phyloP scores from a whole-genome alignment of 2,797 vertebrate species.

The Chelonia mydas region DNA sequence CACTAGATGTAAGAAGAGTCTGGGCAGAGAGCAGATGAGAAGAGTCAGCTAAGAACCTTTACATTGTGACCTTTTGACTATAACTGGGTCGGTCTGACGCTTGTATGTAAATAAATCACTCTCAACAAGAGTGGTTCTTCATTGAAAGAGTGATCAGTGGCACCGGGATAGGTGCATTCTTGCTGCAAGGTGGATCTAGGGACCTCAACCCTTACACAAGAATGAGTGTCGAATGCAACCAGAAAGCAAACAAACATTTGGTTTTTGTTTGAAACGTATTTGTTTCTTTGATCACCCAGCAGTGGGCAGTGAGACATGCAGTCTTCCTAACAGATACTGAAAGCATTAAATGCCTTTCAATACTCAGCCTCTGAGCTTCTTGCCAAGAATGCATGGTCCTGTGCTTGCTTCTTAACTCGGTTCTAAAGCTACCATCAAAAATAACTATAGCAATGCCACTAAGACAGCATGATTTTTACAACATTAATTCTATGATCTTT shows the following conservation, averaged over 20 bases:
- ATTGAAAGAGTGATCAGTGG: background rate
- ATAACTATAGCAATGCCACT: background rate
- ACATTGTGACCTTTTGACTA: no score
- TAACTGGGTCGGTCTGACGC: background rate
- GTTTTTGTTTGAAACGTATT: background rate
- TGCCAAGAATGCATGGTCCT: background rate
- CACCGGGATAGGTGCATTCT: background rate
- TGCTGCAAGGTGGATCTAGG: background rate
- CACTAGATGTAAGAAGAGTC: no score
- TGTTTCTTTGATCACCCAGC: background rate
- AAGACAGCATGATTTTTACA: background rate
- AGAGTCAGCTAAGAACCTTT: no score
- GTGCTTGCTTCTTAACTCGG: background rate
- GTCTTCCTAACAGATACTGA: conserved; percentile 6
- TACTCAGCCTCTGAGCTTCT: background rate
- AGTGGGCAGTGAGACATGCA: background rate
- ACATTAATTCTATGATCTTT: background rate
- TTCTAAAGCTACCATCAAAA: background rate
- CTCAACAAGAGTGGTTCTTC: background rate
- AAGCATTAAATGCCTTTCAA: conserved; percentile 1
- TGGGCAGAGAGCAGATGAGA: no score
- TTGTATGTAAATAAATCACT: background rate
- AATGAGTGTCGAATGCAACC: background rate
- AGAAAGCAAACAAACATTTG: background rate
- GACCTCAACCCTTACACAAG: background rate